These are phyloP conservation scores for Drosophila atripex DNA, from an alignment of 2,888 invertebrate species.

Conservation along the genomic window DNA sequence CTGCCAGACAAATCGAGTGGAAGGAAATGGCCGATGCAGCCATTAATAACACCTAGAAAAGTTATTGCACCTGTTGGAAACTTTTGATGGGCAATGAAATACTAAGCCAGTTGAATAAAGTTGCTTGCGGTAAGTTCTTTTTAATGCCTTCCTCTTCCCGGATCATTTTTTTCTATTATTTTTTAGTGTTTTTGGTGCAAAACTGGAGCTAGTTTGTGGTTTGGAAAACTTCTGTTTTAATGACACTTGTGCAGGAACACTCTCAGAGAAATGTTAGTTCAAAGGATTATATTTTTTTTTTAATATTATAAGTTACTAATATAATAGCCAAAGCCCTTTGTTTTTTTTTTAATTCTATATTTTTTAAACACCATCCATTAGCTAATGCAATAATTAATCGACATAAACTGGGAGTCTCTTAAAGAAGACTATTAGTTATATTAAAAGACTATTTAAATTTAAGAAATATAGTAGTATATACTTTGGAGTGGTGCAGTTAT, in stretches of 20 bases:
- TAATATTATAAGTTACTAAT: neutral
- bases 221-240: conserved; percentile 19
- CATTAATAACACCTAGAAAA: conserved; percentile 33
- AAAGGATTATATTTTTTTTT: neutral
- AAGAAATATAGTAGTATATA: too few relatives aligned
- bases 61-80: conserved; percentile 37
- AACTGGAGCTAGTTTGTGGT: conserved; percentile 1
- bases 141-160: conserved; percentile 28
- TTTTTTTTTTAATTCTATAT: too few relatives aligned
- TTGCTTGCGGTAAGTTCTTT: conserved; percentile 27
- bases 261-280: neutral
- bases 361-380: too few relatives aligned
- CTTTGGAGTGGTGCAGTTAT: too few relatives aligned
- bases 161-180: neutral
- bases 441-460: too few relatives aligned
- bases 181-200: conserved; percentile 8
- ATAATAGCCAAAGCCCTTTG: too few relatives aligned
- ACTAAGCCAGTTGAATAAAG: conserved; percentile 39
- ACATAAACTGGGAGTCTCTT: too few relatives aligned
- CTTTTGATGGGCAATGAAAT: conserved; percentile 34
- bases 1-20: conserved; percentile 32
- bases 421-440: too few relatives aligned
- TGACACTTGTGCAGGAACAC: conserved; percentile 3
- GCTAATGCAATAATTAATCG: too few relatives aligned
- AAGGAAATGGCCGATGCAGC: conserved; percentile 31